Conservation (phyloP, 2,113 vertebrate genomes). For the Todiramphus chloris region DNA sequence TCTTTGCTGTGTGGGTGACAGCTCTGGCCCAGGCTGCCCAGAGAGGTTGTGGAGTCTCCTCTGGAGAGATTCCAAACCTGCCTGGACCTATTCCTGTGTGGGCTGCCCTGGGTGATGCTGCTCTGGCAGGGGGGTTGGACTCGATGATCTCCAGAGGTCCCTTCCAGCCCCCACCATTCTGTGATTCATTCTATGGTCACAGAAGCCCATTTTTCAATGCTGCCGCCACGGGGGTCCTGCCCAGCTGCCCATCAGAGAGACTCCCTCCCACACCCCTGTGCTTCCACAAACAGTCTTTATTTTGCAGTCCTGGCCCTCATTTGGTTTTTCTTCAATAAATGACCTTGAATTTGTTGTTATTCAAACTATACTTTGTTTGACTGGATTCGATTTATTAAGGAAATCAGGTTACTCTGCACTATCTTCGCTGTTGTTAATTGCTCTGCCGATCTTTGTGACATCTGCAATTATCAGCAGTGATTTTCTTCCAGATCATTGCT, state of each 20-base stretch:
- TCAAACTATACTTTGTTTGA: background rate
- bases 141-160: no score
- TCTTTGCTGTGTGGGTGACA: no score
- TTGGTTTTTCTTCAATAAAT: background rate
- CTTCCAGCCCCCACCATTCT: no score
- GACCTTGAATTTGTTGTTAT: background rate
- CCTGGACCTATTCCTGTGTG: no score
- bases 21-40: no score
- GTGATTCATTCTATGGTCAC: background rate
- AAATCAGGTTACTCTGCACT: background rate
- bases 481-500: slow-evolving; percentile 16
- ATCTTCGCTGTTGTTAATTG: background rate
- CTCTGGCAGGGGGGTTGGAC: no score
- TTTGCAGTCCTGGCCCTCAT: background rate
- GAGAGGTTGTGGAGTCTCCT: no score
- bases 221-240: accelerated
- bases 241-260: background rate
- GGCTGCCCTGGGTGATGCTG: no score
- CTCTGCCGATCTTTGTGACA: background rate
- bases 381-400: background rate
- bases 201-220: background rate
- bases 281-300: background rate
- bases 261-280: background rate
- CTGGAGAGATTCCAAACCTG: no score
- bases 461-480: background rate